Percentiles rank a stretch among this genome's conserved stretches.
Evolutionary conservation across 2,113 vertebrate species (phyloP).

Genomic region (Leptosomus discolor): DNA sequence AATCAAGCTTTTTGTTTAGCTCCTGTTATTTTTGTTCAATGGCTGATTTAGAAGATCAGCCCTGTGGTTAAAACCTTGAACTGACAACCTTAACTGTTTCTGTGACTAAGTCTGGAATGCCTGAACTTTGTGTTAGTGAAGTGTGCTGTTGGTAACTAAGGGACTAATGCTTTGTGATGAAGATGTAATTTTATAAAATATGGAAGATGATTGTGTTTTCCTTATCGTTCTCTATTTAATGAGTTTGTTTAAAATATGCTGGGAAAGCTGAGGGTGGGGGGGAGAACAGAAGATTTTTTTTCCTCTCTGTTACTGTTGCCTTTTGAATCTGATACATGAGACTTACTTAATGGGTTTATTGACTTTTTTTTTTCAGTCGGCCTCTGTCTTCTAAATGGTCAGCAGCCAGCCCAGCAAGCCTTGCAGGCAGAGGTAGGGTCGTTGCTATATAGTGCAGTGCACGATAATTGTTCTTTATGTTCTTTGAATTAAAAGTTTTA

Average conservation of each 20-base stretch:
- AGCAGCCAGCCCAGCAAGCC: constrained; percentile 72
- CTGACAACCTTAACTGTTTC: not conserved
- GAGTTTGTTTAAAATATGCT: not conserved
- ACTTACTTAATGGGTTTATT: not conserved
- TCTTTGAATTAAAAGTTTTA: not conserved
- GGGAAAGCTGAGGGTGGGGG: not conserved
- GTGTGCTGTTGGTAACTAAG: not conserved
- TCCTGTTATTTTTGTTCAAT: not conserved
- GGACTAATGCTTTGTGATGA: not conserved
- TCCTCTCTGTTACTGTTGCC: not conserved
- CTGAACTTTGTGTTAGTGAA: not conserved
- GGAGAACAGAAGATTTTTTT: not conserved
- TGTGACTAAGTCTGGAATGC: not conserved
- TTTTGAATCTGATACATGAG: not conserved
- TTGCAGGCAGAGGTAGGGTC: constrained; percentile 86
- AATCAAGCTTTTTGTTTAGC: not conserved
- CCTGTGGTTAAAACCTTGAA: not conserved
- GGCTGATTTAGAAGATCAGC: not conserved
- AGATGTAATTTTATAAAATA: not conserved
- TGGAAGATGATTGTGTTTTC: not conserved
- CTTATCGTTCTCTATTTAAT: not conserved
- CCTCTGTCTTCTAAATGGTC: constrained; percentile 92
- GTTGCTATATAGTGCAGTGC: not conserved
- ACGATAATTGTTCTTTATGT: not conserved
- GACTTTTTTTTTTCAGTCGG: constrained; percentile 75